Evolutionary conservation across 2,113 vertebrate genomes (phyloP), one percentile per base, ranked within the genome.

Genomic region (Atrichornis clamosus): DNA sequence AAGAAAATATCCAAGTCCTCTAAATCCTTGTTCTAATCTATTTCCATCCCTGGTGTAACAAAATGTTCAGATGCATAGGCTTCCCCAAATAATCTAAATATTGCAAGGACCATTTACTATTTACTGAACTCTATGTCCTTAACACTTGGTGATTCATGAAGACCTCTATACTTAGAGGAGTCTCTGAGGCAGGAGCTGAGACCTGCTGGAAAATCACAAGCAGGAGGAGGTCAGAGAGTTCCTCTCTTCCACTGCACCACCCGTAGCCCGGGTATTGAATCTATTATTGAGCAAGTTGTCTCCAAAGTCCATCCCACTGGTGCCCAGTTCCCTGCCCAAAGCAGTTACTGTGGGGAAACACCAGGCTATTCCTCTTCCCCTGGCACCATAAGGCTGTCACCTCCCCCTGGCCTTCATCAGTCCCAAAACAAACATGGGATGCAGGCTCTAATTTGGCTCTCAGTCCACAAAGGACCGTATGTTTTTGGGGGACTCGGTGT

Each of bases 401-500:
- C 35, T 84, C 7, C 8, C 7, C 13, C 13, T 8, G 17, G 27
- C 24, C 47, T 77, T 83, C n/a, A 50, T 19, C 23, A 32, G 22
- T 42, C 52, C 35, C 15, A 42, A 56, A 55, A 10, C 12, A 68
- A 85, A 74, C 8, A 35, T 1, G 26, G 1, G 2, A 44, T 9
- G 8, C 22, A 60, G 20, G 5, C 17, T 32, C 24, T n/a, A 50
- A 81, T 68, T 86, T 74, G 14, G 17, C 58, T n/a, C 44, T 28
- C 63, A 65, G 15, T 42, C 28, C 64, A 63, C 44, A 33, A 83
- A 68, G 15, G 9, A 47, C 10, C 0, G 0, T 4, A 20, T 1
- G 2, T 41, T 72, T 93, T 41, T 28, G 14, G 47, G 78, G 23
- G 41, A 47, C 14, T 56, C 44, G 22, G 9, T 42, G 9, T 44